Percentiles rank a stretch among this genome's conserved stretches.
Evolutionary conservation across 2,797 vertebrate species (phyloP).

Genomic region (Silurus lanzhouensis): DNA sequence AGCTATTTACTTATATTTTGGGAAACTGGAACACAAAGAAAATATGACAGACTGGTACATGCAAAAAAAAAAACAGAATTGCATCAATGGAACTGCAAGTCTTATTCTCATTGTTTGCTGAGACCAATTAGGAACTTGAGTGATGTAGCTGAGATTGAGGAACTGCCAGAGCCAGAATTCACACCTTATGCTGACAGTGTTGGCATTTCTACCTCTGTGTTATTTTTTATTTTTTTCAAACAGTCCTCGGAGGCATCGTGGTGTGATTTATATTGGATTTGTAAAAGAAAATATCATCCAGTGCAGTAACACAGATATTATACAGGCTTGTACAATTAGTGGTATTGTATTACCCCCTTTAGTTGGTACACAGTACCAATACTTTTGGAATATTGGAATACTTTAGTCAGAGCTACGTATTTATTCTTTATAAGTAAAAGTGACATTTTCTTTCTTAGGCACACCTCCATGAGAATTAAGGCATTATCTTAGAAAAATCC

Average conservation of each 20-base stretch:
- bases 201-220: not conserved
- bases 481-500: too few relatives aligned
- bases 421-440: not conserved
- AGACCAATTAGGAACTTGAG: not conserved
- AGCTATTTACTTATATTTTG: not conserved
- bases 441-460: not conserved
- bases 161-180: not conserved
- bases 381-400: not conserved
- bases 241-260: not conserved
- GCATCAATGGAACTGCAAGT: not conserved
- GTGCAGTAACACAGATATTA: too few relatives aligned
- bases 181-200: not conserved
- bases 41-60: not conserved
- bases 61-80: not conserved
- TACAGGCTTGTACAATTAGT: too few relatives aligned
- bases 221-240: not conserved
- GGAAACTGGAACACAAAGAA: not conserved
- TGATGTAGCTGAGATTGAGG: not conserved
- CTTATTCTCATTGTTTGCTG: not conserved
- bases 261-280: too few relatives aligned
- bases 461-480: not conserved
- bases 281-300: too few relatives aligned
- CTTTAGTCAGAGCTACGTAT: not conserved
- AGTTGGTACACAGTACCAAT: not conserved
- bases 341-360: not conserved